Evolutionary conservation across 2,797 vertebrate genomes (phyloP).

Genomic region (Taeniopygia guttata): DNA sequence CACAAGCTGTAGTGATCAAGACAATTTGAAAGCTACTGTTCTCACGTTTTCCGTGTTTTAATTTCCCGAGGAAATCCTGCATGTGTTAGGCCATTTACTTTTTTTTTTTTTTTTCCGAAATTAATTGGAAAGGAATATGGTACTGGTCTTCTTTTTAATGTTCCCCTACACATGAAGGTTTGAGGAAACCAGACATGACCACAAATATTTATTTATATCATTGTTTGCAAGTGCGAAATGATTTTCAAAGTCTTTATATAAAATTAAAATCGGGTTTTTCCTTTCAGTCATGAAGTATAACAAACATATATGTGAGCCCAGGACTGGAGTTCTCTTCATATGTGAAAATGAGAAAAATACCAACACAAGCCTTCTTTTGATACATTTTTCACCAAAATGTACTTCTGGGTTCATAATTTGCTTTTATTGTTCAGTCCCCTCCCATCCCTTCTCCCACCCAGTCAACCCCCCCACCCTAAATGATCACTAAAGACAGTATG

Average conservation of each 20-base stretch:
- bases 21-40: rapidly evolving
- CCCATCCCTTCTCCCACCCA: rapidly evolving
- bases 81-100: rapidly evolving
- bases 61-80: neutral
- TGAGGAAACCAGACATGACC: rapidly evolving
- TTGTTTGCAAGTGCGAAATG: rapidly evolving
- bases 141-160: rapidly evolving
- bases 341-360: rapidly evolving
- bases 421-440: rapidly evolving
- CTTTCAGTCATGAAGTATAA: rapidly evolving
- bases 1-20: rapidly evolving
- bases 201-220: rapidly evolving
- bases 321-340: rapidly evolving
- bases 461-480: rapidly evolving
- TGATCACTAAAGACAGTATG: rapidly evolving
- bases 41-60: rapidly evolving
- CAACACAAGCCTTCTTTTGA: rapidly evolving
- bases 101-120: too few relatives aligned
- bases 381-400: rapidly evolving
- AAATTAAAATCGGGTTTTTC: rapidly evolving
- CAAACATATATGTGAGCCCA: rapidly evolving
- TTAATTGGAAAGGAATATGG: rapidly evolving
- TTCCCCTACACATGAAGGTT: rapidly evolving
- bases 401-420: rapidly evolving
- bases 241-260: rapidly evolving